These are phyloP conservation scores for Habrosyne pyritoides DNA, from an alignment of 2,888 invertebrate species.

Conservation along the genomic window DNA sequence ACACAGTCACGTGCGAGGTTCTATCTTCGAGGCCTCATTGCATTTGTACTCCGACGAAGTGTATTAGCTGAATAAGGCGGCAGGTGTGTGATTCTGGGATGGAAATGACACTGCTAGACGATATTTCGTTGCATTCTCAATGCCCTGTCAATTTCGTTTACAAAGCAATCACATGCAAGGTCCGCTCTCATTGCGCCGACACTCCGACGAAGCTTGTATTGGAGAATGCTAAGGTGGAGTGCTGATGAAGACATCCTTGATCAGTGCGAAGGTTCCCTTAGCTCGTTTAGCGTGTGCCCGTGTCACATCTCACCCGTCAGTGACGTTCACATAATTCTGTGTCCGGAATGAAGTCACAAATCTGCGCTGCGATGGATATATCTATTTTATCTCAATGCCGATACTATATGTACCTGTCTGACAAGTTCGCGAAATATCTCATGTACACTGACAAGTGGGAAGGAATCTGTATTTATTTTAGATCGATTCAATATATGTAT, in stretches of 20 bases:
- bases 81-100: too few species aligned
- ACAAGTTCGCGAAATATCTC: conserved; percentile 5
- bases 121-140: too few species aligned
- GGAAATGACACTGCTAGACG: too few species aligned
- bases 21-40: too few species aligned
- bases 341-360: conserved; percentile 73
- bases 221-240: too few species aligned
- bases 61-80: too few species aligned
- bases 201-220: too few species aligned
- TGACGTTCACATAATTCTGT: conserved; percentile 64
- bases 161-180: too few species aligned
- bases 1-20: too few species aligned
- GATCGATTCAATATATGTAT: background rate
- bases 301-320: conserved; percentile 63
- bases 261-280: conserved; percentile 37
- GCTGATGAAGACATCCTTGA: background rate
- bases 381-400: conserved; percentile 31
- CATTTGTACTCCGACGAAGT: too few species aligned
- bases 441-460: conserved; percentile 2
- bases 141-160: too few species aligned
- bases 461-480: background rate
- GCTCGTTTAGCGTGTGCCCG: conserved; percentile 50
- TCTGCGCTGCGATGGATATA: conserved; percentile 53
- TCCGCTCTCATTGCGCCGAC: too few species aligned
- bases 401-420: conserved; percentile 7